Percentiles rank a stretch among this genome's conserved stretches.
phyloP scores from a whole-genome alignment of 2,888 invertebrate genomes.

The Proisotoma minuta region DNA sequence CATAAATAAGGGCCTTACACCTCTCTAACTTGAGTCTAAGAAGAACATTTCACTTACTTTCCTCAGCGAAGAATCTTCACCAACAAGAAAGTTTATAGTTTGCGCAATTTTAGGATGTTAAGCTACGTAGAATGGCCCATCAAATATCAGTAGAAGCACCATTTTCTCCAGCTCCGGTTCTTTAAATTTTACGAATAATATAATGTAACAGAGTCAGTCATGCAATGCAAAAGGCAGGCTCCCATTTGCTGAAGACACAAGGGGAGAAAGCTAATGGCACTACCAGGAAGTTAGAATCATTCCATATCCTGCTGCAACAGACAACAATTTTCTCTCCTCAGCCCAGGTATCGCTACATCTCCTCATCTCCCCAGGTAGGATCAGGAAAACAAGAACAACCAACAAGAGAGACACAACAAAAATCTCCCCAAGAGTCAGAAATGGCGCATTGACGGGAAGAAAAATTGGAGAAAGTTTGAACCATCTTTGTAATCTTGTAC shows the following conservation, averaged over 20 bases:
- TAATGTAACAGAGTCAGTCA: background rate
- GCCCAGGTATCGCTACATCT: background rate
- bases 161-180: too few relatives aligned
- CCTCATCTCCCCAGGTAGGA: background rate
- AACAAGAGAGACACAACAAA: background rate
- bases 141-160: too few relatives aligned
- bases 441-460: background rate
- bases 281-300: too few relatives aligned
- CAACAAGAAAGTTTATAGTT: background rate
- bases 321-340: too few relatives aligned
- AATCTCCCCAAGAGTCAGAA: background rate
- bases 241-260: background rate
- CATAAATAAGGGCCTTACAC: background rate
- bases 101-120: too few relatives aligned
- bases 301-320: too few relatives aligned
- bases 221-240: background rate
- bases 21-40: background rate
- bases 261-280: conserved; percentile 3
- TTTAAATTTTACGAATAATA: too few relatives aligned
- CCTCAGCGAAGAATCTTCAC: too few relatives aligned
- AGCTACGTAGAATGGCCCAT: too few relatives aligned
- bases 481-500: background rate
- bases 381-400: background rate
- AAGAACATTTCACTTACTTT: conserved; percentile 1
- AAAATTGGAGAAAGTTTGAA: background rate